Conservation (phyloP, 2,113 vertebrate species). For the Seriola rivoliana region DNA sequence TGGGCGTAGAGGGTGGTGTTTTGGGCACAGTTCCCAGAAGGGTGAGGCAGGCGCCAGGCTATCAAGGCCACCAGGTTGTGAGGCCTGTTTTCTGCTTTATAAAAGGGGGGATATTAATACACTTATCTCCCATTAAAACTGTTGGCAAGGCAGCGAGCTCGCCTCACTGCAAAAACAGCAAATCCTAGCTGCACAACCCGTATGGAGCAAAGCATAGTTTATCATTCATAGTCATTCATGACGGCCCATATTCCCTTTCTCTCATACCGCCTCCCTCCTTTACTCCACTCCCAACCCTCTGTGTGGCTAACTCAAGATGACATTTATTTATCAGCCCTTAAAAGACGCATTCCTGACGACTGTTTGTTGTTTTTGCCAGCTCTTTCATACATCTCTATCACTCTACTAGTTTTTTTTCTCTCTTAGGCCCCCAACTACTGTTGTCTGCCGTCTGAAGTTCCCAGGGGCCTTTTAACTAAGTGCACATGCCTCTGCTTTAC, state of each 20-base stretch:
- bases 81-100: slow-evolving; percentile 93
- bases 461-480: slow-evolving; percentile 66
- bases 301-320: slow-evolving; percentile 46
- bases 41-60: slow-evolving; percentile 85
- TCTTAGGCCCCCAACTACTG: slow-evolving; percentile 5
- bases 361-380: slow-evolving; percentile 72
- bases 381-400: slow-evolving; percentile 67
- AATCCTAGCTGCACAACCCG: background rate
- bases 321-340: slow-evolving; percentile 62
- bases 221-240: slow-evolving; percentile 6
- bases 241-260: background rate
- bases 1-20: slow-evolving; percentile 35
- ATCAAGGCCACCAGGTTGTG: slow-evolving; percentile 82
- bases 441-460: slow-evolving; percentile 58
- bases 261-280: background rate
- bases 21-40: slow-evolving; percentile 75
- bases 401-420: slow-evolving; percentile 11
- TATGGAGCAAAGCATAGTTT: background rate
- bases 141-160: slow-evolving; percentile 85
- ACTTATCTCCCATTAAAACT: slow-evolving; percentile 88
- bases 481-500: slow-evolving; percentile 74
- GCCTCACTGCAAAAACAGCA: slow-evolving; percentile 59
- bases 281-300: background rate
- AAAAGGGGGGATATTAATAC: slow-evolving; percentile 92
- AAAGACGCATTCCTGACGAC: slow-evolving; percentile 57